Conservation (phyloP, 2,888 invertebrate genomes). For the Germaria angustata region DNA sequence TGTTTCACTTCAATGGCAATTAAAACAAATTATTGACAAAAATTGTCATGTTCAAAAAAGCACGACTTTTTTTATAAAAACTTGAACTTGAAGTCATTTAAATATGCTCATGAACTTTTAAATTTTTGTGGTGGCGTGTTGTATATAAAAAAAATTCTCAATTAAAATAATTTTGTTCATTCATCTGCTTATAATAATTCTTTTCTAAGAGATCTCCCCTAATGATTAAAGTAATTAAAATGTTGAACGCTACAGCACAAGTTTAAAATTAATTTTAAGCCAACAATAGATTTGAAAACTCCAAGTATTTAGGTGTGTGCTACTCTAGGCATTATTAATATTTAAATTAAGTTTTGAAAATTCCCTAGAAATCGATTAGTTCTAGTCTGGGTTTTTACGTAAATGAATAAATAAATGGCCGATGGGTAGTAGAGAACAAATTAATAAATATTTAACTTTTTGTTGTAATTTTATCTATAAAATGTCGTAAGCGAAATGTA, state of each 20-base stretch:
- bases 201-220: not conserved
- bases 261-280: not conserved
- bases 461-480: too few species aligned
- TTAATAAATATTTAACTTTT: too few species aligned
- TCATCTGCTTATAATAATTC: not conserved
- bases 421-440: too few species aligned
- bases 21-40: conserved; percentile 1
- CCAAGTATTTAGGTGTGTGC: not conserved
- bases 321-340: not conserved
- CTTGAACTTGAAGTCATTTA: conserved; percentile 47
- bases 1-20: not conserved
- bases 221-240: conserved; percentile 27
- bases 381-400: not conserved
- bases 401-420: too few species aligned
- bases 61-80: conserved; percentile 10
- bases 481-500: too few species aligned
- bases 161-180: conserved; percentile 25
- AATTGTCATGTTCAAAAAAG: conserved; percentile 10
- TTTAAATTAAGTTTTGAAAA: not conserved
- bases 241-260: not conserved
- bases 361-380: not conserved
- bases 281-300: not conserved
- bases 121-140: not conserved
- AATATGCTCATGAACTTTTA: not conserved
- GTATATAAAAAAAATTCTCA: conserved; percentile 6